Base-by-base conservation (phyloP, 2,113 vertebrate genomes). In the Callionymus lyra region DNA sequence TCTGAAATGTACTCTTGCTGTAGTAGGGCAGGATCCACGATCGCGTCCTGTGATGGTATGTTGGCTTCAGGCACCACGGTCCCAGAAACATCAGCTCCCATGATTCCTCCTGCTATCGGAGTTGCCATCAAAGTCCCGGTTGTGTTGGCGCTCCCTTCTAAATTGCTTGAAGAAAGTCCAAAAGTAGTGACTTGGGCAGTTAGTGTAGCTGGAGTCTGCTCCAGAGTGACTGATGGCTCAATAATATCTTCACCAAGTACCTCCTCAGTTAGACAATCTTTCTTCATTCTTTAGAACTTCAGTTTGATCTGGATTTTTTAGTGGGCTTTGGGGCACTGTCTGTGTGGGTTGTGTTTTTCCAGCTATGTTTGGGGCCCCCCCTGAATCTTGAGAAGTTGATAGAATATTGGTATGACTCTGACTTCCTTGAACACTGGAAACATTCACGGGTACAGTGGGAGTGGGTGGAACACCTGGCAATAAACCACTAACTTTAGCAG, bases 1-100 rank as follows among this genome's bases (percentile, higher is more conserved):
- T 74, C 70, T 6, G 73, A 44, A 6, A 81, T 56, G 21, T 65
- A 57, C 60, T 84, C 82, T 56, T 85, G 79, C 49, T 80, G 73
- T 52, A 80, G 48, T 17, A 78, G 56, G 2, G 48, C 41, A 27
- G 50, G 31, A 35, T 10, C 15, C n/a, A 2, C 19, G 9, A 15
- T 11, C 21, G 4, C 8, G 21, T 8, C 21, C 21, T 27, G 21
- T 27, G 21, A 8, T 27, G 4, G 53, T 34, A 31, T 44, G 41
- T 10, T 19, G 36, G 27, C 61, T 46, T 31, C 47, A 14, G 39
- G 44, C 12, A 1, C 16, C 1, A 12, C 54, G 4, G 15, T 49
- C 14, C 37, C 16, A 19, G 47, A 17, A 3, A 27, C 43, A 12
- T 51, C 63, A 32, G 6, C 12, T 21, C 13, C 21, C 59, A n/a